A percentile compares a stretch with the other conserved stretches of the same genome.
phyloP scores from a whole-genome alignment of 2,113 vertebrate species.

The Prionailurus viverrinus region DNA sequence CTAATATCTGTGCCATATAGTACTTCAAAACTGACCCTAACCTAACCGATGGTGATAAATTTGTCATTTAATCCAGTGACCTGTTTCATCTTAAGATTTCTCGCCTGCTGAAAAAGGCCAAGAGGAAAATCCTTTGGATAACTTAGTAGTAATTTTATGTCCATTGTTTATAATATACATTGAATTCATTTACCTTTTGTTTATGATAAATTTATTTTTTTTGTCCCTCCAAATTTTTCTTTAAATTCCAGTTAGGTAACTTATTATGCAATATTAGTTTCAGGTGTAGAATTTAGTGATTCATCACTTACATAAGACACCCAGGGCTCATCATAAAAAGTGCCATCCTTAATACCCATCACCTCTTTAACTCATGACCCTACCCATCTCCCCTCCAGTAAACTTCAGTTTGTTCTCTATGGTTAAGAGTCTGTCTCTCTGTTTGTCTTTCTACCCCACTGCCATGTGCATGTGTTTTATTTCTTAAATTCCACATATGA shows the following conservation, averaged over 20 bases:
- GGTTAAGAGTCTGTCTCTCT: neutral
- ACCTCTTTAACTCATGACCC: neutral
- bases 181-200: neutral
- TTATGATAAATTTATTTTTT: neutral
- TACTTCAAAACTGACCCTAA: neutral
- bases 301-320: neutral
- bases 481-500: neutral
- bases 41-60: neutral
- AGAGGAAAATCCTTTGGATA: neutral
- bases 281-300: neutral
- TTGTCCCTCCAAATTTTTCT: neutral
- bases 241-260: neutral
- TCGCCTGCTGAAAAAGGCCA: neutral
- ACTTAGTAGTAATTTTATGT: neutral
- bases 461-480: neutral
- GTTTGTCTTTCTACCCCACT: neutral
- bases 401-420: neutral
- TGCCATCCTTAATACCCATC: neutral
- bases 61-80: neutral
- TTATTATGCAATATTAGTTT: neutral
- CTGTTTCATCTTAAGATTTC: neutral
- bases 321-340: neutral
- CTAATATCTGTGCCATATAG: neutral
- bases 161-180: neutral
- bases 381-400: neutral